phyloP scores from a whole-genome alignment of 2,888 invertebrate species.

The Steinernema hermaphroditum region DNA sequence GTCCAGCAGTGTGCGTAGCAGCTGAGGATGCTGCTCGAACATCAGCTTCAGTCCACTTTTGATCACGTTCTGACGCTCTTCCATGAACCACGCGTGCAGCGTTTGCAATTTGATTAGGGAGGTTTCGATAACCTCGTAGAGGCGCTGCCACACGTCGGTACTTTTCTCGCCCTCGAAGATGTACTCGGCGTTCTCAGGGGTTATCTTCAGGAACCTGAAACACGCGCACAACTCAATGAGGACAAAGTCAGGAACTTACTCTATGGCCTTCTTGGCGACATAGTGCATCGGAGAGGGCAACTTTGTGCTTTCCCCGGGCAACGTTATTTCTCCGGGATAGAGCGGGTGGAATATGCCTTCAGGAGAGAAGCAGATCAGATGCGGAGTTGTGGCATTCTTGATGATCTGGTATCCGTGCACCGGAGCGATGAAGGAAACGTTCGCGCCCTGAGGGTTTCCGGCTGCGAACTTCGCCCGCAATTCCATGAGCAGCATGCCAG shows the following conservation, averaged over 20 bases:
- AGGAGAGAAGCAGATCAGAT: conserved; percentile 65
- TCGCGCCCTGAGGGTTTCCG: conserved; percentile 35
- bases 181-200: conserved; percentile 50
- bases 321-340: conserved; percentile 59
- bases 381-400: conserved; percentile 25
- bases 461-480: conserved; percentile 53
- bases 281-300: conserved; percentile 60
- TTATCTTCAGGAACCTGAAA: conserved; percentile 51
- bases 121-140: conserved; percentile 53
- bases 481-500: conserved; percentile 63
- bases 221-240: background rate
- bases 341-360: conserved; percentile 65
- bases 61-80: conserved; percentile 50
- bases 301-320: conserved; percentile 38
- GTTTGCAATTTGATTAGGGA: conserved; percentile 52
- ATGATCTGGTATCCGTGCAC: conserved; percentile 4
- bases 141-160: conserved; percentile 56
- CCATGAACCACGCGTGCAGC: conserved; percentile 50
- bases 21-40: conserved; percentile 60
- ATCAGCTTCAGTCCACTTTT: conserved; percentile 56
- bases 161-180: conserved; percentile 50
- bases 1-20: conserved; percentile 48
- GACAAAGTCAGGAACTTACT: conserved; percentile 40
- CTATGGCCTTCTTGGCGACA: conserved; percentile 54
- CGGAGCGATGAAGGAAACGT: conserved; percentile 57